Evolutionary conservation across 2,113 vertebrate genomes (phyloP).

Genomic region (Mesocricetus auratus): DNA sequence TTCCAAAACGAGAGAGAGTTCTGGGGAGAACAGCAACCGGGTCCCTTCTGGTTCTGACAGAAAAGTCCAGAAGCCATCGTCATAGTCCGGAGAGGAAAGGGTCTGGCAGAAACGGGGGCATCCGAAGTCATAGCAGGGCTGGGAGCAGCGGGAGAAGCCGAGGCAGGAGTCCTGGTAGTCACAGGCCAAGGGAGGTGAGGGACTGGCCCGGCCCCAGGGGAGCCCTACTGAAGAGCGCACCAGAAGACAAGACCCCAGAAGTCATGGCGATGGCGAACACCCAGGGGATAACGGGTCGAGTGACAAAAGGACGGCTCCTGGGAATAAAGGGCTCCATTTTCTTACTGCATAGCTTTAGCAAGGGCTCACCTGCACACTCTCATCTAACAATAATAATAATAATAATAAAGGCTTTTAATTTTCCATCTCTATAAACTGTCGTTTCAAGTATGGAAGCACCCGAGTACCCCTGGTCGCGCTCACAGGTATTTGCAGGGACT

Average conservation of each 20-base stretch:
- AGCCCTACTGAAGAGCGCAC: constrained; percentile 74
- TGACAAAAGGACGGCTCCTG: constrained; percentile 62
- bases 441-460: constrained; percentile 60
- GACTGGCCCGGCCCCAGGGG: constrained; percentile 79
- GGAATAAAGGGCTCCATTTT: constrained; percentile 14
- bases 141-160: constrained; percentile 77
- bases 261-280: constrained; percentile 58
- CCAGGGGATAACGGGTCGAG: constrained; percentile 45
- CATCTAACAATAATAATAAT: too few species aligned
- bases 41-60: constrained; percentile 83
- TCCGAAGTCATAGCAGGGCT: constrained; percentile 84
- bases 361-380: constrained; percentile 81
- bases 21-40: constrained; percentile 81
- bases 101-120: constrained; percentile 78
- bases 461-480: too few species aligned
- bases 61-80: constrained; percentile 86
- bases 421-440: constrained; percentile 75
- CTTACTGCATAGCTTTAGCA: constrained; percentile 76
- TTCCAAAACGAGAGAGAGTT: constrained; percentile 82
- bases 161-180: constrained; percentile 76
- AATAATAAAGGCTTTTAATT: constrained; percentile 74
- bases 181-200: constrained; percentile 83
- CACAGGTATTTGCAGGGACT: constrained; percentile 77
- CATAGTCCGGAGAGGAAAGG: constrained; percentile 80
- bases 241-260: constrained; percentile 73